Evolutionary conservation across 2,797 vertebrate species (phyloP), one percentile per base, ranked within the genome.

Genomic region (Chloroceryle amazona): DNA sequence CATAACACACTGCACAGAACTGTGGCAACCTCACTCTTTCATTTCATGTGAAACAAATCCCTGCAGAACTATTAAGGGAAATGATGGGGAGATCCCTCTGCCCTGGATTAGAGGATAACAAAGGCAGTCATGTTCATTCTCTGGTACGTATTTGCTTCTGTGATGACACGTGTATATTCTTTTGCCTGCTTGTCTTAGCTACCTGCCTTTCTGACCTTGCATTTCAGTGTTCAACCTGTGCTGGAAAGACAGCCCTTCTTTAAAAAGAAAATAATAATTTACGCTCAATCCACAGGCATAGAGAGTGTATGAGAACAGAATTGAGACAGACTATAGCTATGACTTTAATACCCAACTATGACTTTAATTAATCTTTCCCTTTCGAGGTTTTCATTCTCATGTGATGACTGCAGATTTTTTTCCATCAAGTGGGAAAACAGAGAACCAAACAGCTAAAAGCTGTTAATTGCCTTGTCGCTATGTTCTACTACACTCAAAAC

Each of bases 1-100:
- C 20, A 60, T 60, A 44, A 55, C 29, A 60, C 0, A 0, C 6
- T 79, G 8, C 11, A 35, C 11, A 57, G 35, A 86, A 13, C 5
- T 28, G 2, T 42, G 16, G 28, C 74, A 87, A 85, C 61, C 8
- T 72, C 10, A 4, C 10, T 68, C 9, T 82, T 81, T 80, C 37
- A 42, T 15, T 68, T 9, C 7, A 14, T 4, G 2, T 54, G n/a
- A 91, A 93, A 51, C 8, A 84, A 81, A 75, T 42, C 12, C 8
- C 6, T 65, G 12, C 5, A 47, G 66, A 83, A 4, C 5, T 19
- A 8, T 55, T n/a, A 31, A 78, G 19, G 6, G 11, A 83, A 52
- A 41, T 33, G 19, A 42, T 20, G 8, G 17, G 35, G 14, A 51
- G 8, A 54, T 37, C 28, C n/a, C 8, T 58, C 42, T 58, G 22